These are phyloP conservation scores for Galeruca laticollis DNA, from an alignment of 2,888 invertebrate genomes.

Conservation along the genomic window DNA sequence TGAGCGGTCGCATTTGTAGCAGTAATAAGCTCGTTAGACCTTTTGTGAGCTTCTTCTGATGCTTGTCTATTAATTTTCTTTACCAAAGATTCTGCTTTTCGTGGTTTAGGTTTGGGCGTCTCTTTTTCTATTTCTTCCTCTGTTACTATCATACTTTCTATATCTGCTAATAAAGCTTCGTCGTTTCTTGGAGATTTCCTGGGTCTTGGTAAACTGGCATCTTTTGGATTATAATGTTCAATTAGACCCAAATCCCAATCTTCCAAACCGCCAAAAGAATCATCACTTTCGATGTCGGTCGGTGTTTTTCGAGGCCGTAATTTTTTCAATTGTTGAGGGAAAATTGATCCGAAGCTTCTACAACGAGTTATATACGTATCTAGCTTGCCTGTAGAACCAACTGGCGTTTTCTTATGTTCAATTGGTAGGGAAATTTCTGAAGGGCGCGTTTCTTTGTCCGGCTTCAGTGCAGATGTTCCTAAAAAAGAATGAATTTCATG, in stretches of 20 bases:
- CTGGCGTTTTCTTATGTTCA: constrained; percentile 55
- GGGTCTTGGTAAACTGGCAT: constrained; percentile 64
- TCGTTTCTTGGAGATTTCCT: constrained; percentile 53
- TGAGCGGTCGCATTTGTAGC: constrained; percentile 12
- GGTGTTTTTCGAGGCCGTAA: constrained; percentile 59
- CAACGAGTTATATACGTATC: constrained; percentile 67
- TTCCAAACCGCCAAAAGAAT: constrained; percentile 67
- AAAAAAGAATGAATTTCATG: background rate
- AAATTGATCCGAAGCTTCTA: constrained; percentile 67
- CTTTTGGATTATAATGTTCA: constrained; percentile 66
- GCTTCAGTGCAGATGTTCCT: constrained; percentile 39
- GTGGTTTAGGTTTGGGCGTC: constrained; percentile 53
- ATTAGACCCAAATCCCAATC: constrained; percentile 69
- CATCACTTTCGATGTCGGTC: constrained; percentile 66
- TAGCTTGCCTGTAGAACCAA: constrained; percentile 62
- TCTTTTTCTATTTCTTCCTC: constrained; percentile 53
- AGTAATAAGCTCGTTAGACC: constrained; percentile 35
- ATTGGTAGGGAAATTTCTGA: constrained; percentile 36
- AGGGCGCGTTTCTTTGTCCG: constrained; percentile 47
- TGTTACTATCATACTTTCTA: constrained; percentile 61
- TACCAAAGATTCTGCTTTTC: constrained; percentile 59
- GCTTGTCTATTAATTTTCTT: constrained; percentile 59
- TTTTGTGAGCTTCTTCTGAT: constrained; percentile 44
- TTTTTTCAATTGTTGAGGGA: constrained; percentile 66
- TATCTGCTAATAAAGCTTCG: constrained; percentile 57